Percentiles rank a stretch among this genome's conserved stretches.
phyloP scores from a whole-genome alignment of 2,888 invertebrate genomes.

The Seira ritae region DNA sequence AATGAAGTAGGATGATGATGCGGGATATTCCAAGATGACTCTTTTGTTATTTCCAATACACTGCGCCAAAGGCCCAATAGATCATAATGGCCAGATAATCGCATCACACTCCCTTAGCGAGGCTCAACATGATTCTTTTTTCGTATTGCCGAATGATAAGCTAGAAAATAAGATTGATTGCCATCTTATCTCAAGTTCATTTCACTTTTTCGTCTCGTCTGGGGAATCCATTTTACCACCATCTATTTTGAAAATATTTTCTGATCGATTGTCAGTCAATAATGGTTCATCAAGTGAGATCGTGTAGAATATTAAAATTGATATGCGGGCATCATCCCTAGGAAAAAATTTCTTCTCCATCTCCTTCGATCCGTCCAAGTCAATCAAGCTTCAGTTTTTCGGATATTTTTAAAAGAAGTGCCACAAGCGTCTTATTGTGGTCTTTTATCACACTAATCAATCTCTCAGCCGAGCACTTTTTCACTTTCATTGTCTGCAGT shows the following conservation, averaged over 20 bases:
- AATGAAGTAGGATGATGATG: slow-evolving; percentile 36
- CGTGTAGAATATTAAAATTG: not conserved
- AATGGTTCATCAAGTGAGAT: slow-evolving; percentile 39
- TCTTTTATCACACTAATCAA: slow-evolving; percentile 55
- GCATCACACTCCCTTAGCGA: too few species aligned
- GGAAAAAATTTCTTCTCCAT: too few species aligned
- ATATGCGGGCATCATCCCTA: slow-evolving; percentile 29
- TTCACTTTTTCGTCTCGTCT: too few species aligned
- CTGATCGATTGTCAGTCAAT: slow-evolving; percentile 56
- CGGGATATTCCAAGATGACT: too few species aligned
- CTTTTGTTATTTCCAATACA: slow-evolving; percentile 1
- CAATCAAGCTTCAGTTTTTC: slow-evolving; percentile 60
- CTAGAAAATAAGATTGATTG: slow-evolving; percentile 43
- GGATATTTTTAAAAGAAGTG: slow-evolving; percentile 57
- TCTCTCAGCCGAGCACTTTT: slow-evolving; percentile 46
- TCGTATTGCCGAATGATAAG: too few species aligned
- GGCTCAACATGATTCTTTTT: too few species aligned
- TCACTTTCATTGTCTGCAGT: slow-evolving; percentile 41
- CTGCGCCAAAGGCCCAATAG: not conserved
- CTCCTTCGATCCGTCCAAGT: slow-evolving; percentile 46
- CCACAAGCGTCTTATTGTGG: slow-evolving; percentile 54
- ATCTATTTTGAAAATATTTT: slow-evolving; percentile 33
- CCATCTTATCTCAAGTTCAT: slow-evolving; percentile 43
- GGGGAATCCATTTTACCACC: slow-evolving; percentile 25
- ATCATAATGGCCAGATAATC: too few species aligned